A percentile compares a stretch with the other conserved stretches of the same genome.
These are phyloP conservation scores for Orientallactaga sibirica DNA, from an alignment of 2,797 vertebrate genomes.

Conservation along the genomic window DNA sequence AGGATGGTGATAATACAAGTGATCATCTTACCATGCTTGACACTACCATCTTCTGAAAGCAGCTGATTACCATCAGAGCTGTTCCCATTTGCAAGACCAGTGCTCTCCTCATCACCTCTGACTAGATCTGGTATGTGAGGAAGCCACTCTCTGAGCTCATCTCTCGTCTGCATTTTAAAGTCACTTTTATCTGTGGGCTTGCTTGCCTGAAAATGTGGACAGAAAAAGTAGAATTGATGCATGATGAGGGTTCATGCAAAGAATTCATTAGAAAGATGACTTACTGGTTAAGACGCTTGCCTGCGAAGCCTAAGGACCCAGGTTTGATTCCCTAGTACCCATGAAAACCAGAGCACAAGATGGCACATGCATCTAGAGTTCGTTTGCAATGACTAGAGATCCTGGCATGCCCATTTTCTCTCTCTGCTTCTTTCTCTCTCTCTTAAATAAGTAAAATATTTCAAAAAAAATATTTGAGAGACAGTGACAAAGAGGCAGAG, in stretches of 20 bases:
- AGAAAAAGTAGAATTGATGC: background rate
- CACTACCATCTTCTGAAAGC: conserved; percentile 43
- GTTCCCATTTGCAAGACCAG: conserved; percentile 25
- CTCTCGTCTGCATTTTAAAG: conserved; percentile 63
- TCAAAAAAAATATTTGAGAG: too few species aligned
- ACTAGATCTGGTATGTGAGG: conserved; percentile 85
- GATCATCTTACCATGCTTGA: conserved; percentile 73
- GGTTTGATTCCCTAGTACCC: too few species aligned
- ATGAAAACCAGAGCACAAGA: too few species aligned
- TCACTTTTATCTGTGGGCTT: conserved; percentile 53
- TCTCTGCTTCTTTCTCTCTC: too few species aligned
- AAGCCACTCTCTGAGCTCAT: conserved; percentile 83
- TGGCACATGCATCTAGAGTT: too few species aligned
- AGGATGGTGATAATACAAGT: conserved; percentile 19
- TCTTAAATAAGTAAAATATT: too few species aligned
- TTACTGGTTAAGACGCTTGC: too few species aligned
- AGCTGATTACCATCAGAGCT: conserved; percentile 18
- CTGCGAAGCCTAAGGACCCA: too few species aligned
- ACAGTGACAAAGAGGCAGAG: too few species aligned
- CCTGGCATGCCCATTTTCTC: too few species aligned
- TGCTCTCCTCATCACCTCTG: conserved; percentile 76
- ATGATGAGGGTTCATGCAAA: background rate
- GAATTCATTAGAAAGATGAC: background rate
- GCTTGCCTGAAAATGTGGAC: conserved; percentile 73
- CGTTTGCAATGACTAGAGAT: too few species aligned